These are phyloP conservation scores for Ennomos fuscantarius DNA, from an alignment of 2,888 invertebrate genomes.

Conservation along the genomic window DNA sequence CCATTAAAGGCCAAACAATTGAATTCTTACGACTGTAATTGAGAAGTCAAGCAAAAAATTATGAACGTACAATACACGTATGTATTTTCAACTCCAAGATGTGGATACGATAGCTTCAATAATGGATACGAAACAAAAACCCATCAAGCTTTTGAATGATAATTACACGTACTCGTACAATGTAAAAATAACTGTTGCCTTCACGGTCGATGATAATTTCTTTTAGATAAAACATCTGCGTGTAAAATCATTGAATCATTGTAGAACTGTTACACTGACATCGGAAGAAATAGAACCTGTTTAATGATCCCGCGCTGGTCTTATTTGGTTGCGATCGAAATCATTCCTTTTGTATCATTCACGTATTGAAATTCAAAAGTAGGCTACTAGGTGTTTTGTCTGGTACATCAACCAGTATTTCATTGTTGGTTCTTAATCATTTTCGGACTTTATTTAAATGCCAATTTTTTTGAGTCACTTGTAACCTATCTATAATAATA, in stretches of 20 bases:
- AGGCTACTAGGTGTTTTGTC: constrained; percentile 23
- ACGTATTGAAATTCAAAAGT: constrained; percentile 24
- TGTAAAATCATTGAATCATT: constrained; percentile 35
- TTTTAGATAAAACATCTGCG: constrained; percentile 41
- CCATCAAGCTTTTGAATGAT: constrained; percentile 42
- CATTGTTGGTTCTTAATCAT: constrained; percentile 4
- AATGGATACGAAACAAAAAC: constrained; percentile 42
- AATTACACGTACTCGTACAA: constrained; percentile 40
- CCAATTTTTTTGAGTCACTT: constrained; percentile 1
- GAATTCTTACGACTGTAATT: constrained; percentile 28
- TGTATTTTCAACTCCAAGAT: constrained; percentile 35
- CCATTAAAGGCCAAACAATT: constrained; percentile 24
- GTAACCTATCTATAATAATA: no score
- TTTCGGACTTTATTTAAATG: not conserved
- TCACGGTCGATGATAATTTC: constrained; percentile 42
- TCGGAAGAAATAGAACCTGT: constrained; percentile 19
- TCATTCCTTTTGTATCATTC: constrained; percentile 22
- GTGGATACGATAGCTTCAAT: constrained; percentile 27
- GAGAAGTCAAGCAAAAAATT: constrained; percentile 29
- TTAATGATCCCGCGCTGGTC: constrained; percentile 23
- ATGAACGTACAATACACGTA: constrained; percentile 24
- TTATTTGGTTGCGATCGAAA: constrained; percentile 24
- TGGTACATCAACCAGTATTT: constrained; percentile 7
- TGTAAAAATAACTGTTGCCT: constrained; percentile 43
- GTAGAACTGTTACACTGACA: constrained; percentile 30